Conservation (phyloP, 2,888 invertebrate genomes). For the Rotaria macrura region DNA sequence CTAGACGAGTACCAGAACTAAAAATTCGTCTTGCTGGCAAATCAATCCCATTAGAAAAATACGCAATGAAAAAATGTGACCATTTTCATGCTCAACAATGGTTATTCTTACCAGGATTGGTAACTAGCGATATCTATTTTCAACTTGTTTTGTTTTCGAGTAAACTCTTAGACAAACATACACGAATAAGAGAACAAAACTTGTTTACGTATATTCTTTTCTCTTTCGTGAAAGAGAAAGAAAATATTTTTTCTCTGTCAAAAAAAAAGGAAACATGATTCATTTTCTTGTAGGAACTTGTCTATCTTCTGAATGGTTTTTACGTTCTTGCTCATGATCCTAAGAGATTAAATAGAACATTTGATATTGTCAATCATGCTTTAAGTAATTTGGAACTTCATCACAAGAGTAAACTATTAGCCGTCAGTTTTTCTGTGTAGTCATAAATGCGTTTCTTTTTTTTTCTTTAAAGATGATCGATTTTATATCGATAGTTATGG, state of each 20-base stretch:
- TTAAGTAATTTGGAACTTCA: conserved; percentile 40
- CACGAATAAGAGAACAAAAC: neutral
- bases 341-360: conserved; percentile 49
- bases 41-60: conserved; percentile 91
- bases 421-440: neutral
- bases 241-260: too few species aligned
- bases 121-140: conserved; percentile 39
- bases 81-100: conserved; percentile 65
- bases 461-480: neutral
- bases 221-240: neutral
- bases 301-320: conserved; percentile 86
- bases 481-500: neutral
- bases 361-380: conserved; percentile 45
- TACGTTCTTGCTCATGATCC: conserved; percentile 65
- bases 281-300: conserved; percentile 58
- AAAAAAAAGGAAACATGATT: neutral
- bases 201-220: neutral
- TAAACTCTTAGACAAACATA: neutral
- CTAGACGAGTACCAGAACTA: conserved; percentile 65
- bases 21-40: conserved; percentile 87
- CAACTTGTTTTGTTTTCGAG: too few species aligned
- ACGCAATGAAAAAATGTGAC: conserved; percentile 72
- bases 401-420: neutral
- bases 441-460: neutral
- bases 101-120: conserved; percentile 67